Conservation (phyloP, 1,140 invertebrate species). For the Diprion similis region DNA sequence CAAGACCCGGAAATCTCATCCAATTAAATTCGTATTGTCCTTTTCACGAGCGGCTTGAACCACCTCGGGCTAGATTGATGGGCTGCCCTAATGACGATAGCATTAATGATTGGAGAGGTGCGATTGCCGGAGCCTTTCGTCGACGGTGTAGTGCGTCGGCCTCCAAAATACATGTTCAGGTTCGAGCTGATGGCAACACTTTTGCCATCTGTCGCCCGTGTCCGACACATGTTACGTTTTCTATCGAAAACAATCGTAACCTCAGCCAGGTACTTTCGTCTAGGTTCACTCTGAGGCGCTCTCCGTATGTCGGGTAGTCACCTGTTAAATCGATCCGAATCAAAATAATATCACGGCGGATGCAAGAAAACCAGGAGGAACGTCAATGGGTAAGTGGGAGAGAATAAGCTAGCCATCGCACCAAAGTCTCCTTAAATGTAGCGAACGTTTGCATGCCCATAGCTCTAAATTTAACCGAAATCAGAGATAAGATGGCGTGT, state of each 20-base stretch:
- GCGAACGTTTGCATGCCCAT: no score
- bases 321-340: conserved; percentile 3
- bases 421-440: no score
- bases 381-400: not conserved
- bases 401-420: no score
- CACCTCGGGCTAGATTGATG: not conserved
- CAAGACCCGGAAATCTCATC: not conserved
- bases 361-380: not conserved
- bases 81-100: not conserved
- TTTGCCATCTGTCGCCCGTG: not conserved
- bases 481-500: no score
- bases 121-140: not conserved
- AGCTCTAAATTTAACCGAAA: no score
- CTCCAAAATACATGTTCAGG: not conserved
- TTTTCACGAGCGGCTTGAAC: not conserved
- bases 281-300: not conserved
- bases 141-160: not conserved
- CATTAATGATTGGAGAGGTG: conserved; percentile 5
- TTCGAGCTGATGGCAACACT: not conserved
- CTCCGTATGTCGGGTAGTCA: not conserved
- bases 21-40: not conserved
- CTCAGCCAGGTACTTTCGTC: not conserved
- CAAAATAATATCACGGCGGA: not conserved
- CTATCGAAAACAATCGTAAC: conserved; percentile 7
- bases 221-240: conserved; percentile 7